Evolutionary conservation across 92 coral and sea anemone genomes (phyloP), one percentile per base, ranked within the genome.

Genomic region (Parazoanthus atlanticus): DNA sequence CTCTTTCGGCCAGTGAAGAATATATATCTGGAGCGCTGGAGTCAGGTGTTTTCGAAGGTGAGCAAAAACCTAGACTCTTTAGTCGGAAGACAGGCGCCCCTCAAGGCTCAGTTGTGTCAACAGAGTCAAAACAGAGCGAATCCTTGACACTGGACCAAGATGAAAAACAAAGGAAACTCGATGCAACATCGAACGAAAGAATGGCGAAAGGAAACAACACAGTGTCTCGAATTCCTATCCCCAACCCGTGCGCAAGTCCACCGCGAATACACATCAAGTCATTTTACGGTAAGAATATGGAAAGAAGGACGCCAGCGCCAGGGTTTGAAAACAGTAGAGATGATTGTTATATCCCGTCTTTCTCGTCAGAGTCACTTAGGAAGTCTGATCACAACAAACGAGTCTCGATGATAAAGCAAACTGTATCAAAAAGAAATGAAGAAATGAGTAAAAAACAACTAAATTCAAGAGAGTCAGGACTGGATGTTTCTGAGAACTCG

Each of bases 331-430:
- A 58, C 16, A 49, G 78, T 28, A 86, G 74, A 11, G 70, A 17
- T 9, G 85, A 26, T 8, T 74, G 16, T 23, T 92, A 86, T 78
- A 61, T 80, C 56, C 89, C 92, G 3, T 89, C 90, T 26, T 86
- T 82, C 58, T 28, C 86, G 21, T 89, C 89, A 19, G 79, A 67
- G 21, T 74, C 91, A 43, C 65, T 26, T 26, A 30, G 32, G 23
- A 77, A 47, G 26, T 86, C 90, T 31, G 88, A 92, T 65, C 90
- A 86, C 75, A 81, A 76, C 32, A 90, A 91, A 69, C 90, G 88
- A 81, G 88, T 89, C 64, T 89, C 80, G n/a, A 78, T 89, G 90
- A 92, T 92, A 74, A 89, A 58, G 46, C 88, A 82, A 83, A 92
- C 88, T 67, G 92, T 84, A 28, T 70, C 87, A 12, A 84, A 70